Evolutionary conservation across 1,140 invertebrate species (phyloP).

Genomic region (Platyura marginata): DNA sequence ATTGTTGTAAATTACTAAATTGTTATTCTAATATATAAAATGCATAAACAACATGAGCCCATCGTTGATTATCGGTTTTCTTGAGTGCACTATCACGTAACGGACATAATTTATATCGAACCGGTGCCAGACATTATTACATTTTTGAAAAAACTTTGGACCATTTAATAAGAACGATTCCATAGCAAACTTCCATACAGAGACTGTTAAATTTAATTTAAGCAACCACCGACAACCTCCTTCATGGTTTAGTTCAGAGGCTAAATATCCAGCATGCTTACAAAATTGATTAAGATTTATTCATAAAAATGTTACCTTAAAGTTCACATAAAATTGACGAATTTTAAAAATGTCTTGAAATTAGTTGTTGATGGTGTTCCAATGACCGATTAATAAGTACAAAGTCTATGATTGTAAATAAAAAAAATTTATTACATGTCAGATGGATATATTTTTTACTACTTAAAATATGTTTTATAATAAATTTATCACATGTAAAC

Average conservation of each 20-base stretch:
- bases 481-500: no score
- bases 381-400: no score
- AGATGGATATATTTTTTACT: no score
- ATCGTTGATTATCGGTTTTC: constrained; percentile 77
- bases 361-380: no score
- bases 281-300: no score
- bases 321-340: no score
- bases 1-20: constrained; percentile 93
- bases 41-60: constrained; percentile 96
- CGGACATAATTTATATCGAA: constrained; percentile 89
- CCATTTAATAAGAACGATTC: constrained; percentile 91
- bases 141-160: constrained; percentile 95
- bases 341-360: no score
- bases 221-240: constrained; percentile 98
- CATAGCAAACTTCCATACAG: constrained; percentile 97
- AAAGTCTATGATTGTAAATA: no score
- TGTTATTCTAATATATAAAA: constrained; percentile 94
- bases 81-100: constrained; percentile 91
- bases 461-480: no score
- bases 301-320: no score
- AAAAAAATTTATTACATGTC: no score
- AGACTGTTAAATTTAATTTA: constrained; percentile 93
- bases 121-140: constrained; percentile 74
- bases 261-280: not conserved
- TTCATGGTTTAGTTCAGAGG: constrained; percentile 28